Conservation (phyloP, 2,113 vertebrate genomes). For the Brienomyrus longianalis region DNA sequence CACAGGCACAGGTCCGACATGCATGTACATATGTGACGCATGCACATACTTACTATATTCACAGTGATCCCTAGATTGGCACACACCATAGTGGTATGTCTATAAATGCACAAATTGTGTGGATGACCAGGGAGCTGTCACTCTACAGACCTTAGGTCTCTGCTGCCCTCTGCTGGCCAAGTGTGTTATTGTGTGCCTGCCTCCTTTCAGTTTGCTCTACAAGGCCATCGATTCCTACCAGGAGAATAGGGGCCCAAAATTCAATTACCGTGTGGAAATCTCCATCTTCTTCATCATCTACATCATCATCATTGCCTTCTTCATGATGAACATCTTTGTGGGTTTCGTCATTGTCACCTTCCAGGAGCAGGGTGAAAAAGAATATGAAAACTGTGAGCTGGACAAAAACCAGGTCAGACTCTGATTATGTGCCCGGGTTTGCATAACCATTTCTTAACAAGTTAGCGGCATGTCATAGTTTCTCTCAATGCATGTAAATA, state of each 20-base stretch:
- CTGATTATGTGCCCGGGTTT: not conserved
- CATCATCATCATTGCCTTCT: constrained; percentile 99
- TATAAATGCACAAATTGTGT: not conserved
- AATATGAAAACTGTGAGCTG: constrained; percentile 99
- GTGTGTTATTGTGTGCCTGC: not conserved
- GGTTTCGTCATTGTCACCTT: constrained; percentile 98
- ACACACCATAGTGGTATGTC: not conserved
- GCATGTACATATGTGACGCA: not conserved
- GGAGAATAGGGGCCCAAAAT: constrained; percentile 89
- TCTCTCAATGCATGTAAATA: not conserved
- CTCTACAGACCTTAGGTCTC: not conserved
- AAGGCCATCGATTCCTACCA: constrained; percentile 93
- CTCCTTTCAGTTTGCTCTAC: constrained; percentile 73
- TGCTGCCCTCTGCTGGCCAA: not conserved
- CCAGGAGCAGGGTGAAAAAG: constrained; percentile 96
- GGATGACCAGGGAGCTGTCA: not conserved
- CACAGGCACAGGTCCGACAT: not conserved
- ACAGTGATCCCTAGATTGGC: not conserved
- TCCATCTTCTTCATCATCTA: constrained; percentile 99
- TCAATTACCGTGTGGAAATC: constrained; percentile 97
- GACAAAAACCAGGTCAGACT: constrained; percentile 94
- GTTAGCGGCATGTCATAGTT: too few species aligned
- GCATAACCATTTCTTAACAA: not conserved
- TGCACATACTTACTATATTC: not conserved
- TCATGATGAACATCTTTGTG: constrained; percentile 99